Percentiles rank a stretch among this genome's conserved stretches.
Evolutionary conservation across 2,888 invertebrate genomes (phyloP).

Genomic region (Adineta ricciae): DNA sequence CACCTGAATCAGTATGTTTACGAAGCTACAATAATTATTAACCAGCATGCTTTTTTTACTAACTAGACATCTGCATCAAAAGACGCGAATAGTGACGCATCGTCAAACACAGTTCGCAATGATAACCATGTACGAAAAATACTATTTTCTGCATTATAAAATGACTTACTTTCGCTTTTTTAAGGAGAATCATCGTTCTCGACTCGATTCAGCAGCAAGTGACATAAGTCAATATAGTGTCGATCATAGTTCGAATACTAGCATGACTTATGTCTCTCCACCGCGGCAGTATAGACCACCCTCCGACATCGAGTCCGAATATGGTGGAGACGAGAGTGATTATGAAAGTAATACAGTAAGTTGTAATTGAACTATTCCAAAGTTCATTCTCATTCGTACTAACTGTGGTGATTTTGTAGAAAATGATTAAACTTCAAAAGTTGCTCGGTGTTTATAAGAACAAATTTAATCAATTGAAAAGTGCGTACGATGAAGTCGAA

Average conservation of each 20-base stretch:
- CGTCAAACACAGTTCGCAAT: neutral
- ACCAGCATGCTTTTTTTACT: neutral
- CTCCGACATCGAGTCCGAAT: conserved; percentile 32
- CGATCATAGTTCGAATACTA: neutral
- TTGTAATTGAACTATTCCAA: neutral
- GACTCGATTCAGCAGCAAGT: neutral
- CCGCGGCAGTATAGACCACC: conserved; percentile 23
- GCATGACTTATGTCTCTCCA: conserved; percentile 15
- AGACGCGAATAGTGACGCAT: neutral
- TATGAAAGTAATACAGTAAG: neutral
- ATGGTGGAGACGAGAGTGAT: conserved; percentile 20
- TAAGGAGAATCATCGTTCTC: neutral
- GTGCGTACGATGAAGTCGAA: conserved; percentile 28
- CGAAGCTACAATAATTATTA: neutral
- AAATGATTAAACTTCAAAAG: neutral
- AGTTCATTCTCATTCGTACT: too few species aligned
- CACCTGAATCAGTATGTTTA: neutral
- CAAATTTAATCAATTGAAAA: conserved; percentile 29
- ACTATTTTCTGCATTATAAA: neutral
- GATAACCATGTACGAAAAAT: neutral
- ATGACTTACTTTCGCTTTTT: neutral
- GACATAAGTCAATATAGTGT: neutral
- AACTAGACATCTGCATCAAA: neutral
- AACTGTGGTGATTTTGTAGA: too few species aligned
- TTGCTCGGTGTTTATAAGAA: conserved; percentile 28